Evolutionary conservation across 1,140 invertebrate species (phyloP), one percentile per base, ranked within the genome.

Genomic region (Chironomus tepperi): DNA sequence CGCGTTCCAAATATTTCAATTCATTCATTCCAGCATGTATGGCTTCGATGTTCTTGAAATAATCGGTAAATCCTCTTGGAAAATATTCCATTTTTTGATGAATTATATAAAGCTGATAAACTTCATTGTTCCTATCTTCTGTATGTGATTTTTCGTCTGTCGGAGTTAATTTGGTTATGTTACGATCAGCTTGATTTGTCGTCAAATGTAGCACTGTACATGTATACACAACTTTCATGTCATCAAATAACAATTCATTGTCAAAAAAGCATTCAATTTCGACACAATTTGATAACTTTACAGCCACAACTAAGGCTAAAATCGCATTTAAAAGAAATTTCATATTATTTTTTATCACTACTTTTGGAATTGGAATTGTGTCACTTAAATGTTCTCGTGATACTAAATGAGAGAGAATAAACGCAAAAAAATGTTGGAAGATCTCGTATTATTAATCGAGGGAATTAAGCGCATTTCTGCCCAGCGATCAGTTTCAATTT

Each of bases 61-160:
- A 19, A 18, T 21, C 18, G 0, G 65, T 7, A 70, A 70, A 70
- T 18, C 65, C 65, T 19, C 65, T 16, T 1, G 65, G 65, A 19
- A 70, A 70, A 70, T 19, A 70, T 7, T 70, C n/a, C 65, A 70
- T 70, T 19, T 19, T 16, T 70, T 70, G 65, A 19, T 70, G 65
- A 7, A 21, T 19, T 7, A 70, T 70, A 12, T 70, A 70, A 7
- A 70, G 18, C 7, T 70, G 65, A 18, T 0, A 9, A 7, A 70
- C 65, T 18, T 70, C 16, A 19, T 70, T 18, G 10, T 34, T 34
- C 5, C 5, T 34, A 34, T 57, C 47, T 5, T 5, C 12, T 57
- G 47, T 15, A 57, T 70, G 65, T 1, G 6, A 8, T 1, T 70
- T n/a, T 57, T 12, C 12, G n/a, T 57, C 12, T 12, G 12, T 12